phyloP scores from a whole-genome alignment of 2,797 vertebrate species.

The Sebastes taczanowskii region DNA sequence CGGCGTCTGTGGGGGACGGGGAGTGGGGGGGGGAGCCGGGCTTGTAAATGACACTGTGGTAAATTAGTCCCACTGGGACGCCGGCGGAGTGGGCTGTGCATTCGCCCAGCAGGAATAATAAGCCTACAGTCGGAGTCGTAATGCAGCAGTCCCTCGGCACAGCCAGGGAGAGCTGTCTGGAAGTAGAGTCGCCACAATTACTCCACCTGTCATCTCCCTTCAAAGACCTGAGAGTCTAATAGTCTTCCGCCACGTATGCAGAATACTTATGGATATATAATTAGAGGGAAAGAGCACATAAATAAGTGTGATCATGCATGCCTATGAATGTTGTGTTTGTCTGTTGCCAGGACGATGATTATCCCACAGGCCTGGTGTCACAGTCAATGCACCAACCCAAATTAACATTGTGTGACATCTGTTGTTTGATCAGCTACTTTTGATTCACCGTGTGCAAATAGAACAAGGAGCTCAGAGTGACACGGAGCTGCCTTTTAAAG shows the following conservation, averaged over 20 bases:
- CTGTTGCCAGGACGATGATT: neutral
- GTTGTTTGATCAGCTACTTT: constrained; percentile 38
- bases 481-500: constrained; percentile 16
- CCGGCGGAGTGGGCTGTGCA: constrained; percentile 19
- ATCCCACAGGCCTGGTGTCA: neutral
- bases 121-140: constrained; percentile 41
- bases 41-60: constrained; percentile 50
- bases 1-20: neutral
- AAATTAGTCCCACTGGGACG: constrained; percentile 70
- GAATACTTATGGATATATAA: constrained; percentile 1
- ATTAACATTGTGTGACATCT: constrained; percentile 10
- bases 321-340: neutral
- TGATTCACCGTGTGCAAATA: constrained; percentile 10
- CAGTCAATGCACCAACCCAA: neutral
- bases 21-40: neutral
- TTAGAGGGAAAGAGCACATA: neutral
- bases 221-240: constrained; percentile 23
- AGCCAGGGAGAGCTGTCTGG: constrained; percentile 10
- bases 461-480: constrained; percentile 28
- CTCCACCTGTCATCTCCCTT: constrained; percentile 36
- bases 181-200: constrained; percentile 26
- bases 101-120: constrained; percentile 59
- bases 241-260: neutral
- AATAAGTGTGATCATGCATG: neutral
- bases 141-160: constrained; percentile 21